Conservation (phyloP, 1,140 invertebrate species). For the Carcinoscorpius rotundicauda region DNA sequence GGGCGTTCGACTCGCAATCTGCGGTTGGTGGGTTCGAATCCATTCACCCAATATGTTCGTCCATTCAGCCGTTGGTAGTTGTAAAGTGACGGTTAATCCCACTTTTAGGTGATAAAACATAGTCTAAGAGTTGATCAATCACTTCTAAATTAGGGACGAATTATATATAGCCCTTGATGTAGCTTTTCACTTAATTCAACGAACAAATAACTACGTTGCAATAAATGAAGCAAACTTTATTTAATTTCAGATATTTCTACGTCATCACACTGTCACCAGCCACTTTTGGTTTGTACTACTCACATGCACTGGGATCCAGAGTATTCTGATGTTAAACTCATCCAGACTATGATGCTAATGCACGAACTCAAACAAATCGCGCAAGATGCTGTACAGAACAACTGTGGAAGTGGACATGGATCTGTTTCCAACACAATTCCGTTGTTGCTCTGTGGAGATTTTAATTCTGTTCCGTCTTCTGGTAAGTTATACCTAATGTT, state of each 20-base stretch:
- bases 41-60: too few relatives aligned
- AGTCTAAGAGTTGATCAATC: too few relatives aligned
- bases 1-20: too few relatives aligned
- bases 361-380: constrained; percentile 66
- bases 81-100: too few relatives aligned
- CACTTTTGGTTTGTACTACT: constrained; percentile 88
- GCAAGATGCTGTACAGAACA: constrained; percentile 43
- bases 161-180: too few relatives aligned
- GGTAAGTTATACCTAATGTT: constrained; percentile 41
- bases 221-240: background rate
- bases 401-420: constrained; percentile 38
- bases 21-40: too few relatives aligned
- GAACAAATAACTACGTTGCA: too few relatives aligned
- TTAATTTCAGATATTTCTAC: background rate
- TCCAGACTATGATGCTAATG: constrained; percentile 99
- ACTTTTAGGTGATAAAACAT: too few relatives aligned
- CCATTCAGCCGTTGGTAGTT: too few relatives aligned
- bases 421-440: constrained; percentile 71
- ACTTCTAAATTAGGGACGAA: too few relatives aligned
- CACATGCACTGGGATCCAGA: constrained; percentile 99
- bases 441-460: constrained; percentile 91
- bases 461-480: constrained; percentile 96
- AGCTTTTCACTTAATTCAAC: too few relatives aligned
- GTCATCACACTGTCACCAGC: constrained; percentile 50
- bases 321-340: constrained; percentile 98